Base-by-base conservation (phyloP, 2,113 vertebrate genomes). In the Triplophysa dalaica region DNA sequence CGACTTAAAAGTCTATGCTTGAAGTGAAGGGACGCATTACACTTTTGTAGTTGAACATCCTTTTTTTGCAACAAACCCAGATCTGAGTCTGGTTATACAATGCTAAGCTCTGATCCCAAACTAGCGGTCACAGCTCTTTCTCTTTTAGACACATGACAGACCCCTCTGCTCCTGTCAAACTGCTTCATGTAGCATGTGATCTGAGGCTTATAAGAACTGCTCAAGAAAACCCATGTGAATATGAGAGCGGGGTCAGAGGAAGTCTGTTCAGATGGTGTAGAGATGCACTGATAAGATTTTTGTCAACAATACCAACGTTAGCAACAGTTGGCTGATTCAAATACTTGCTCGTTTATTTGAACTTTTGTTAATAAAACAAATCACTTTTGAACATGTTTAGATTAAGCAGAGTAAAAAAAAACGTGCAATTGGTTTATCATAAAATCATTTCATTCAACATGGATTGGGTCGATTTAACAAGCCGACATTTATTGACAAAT, bases 131-230 rank as follows among this genome's bases (percentile, higher is more conserved):
- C n/a, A n/a, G 33, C 11, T 62, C 3, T 9, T 74, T 61, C 4
- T 17, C 8, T 22, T n/a, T 17, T 14, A 56, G 48, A 54, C 14
- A 26, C 50, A 54, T 72, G 56, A 22, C 41, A 26, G 58, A 48
- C 38, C 58, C 38, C 60, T 45, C 70, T 24, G 19, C 70, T 61
- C 0, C 10, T 54, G 24, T 70, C 54, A 58, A 41, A 26, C 52
- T 7, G 22, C 38, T 75, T 21, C 24, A 16, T 62, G 38, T 8
- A 48, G 72, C 72, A 75, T 75, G 72, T 63, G 72, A 75, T 75
- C 60, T 48, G 56, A 62, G 21, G 58, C 21, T 38, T 26, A 22
- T 62, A 43, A 43, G 58, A 75, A 19, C 21, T 61, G 56, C 70
- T 74, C 43, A 61, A 45, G 70, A 61, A 11, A 45, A 41, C 72